Evolutionary conservation across 2,797 vertebrate genomes (phyloP).

Genomic region (Melanotaenia trifasciata): DNA sequence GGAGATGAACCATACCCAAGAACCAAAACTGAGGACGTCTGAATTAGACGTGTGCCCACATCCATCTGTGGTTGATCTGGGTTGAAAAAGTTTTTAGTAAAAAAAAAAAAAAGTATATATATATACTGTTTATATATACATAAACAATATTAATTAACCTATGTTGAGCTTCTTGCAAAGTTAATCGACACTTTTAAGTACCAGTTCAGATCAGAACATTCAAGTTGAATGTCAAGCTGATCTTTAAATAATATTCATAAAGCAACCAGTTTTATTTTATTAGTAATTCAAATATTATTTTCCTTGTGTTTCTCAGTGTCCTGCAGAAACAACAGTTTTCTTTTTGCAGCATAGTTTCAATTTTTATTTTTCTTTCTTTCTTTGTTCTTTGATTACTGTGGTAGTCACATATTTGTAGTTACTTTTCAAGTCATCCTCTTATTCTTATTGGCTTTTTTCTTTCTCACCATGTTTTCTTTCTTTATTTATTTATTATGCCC

Average conservation of each 20-base stretch:
- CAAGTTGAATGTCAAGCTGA: slow-evolving; percentile 14
- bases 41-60: not conserved
- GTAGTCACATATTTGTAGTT: slow-evolving; percentile 28
- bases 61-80: not conserved
- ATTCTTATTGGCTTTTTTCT: slow-evolving; percentile 33
- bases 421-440: slow-evolving; percentile 35
- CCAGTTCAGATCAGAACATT: slow-evolving; percentile 7
- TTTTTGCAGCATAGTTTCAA: slow-evolving; percentile 30
- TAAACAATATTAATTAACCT: no score
- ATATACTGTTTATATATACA: no score
- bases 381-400: slow-evolving; percentile 8
- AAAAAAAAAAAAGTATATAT: no score
- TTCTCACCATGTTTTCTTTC: slow-evolving; percentile 31
- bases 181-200: not conserved
- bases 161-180: no score
- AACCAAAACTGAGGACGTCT: not conserved
- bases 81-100: no score
- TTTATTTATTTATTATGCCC: slow-evolving; percentile 38
- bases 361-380: slow-evolving; percentile 13
- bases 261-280: slow-evolving; percentile 8
- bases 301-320: not conserved
- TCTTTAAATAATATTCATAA: slow-evolving; percentile 31
- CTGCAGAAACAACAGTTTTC: not conserved
- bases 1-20: no score
- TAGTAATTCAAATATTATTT: slow-evolving; percentile 37